Base-by-base conservation (phyloP, 2,888 invertebrate genomes). In the Malthinus seriepunctatus region DNA sequence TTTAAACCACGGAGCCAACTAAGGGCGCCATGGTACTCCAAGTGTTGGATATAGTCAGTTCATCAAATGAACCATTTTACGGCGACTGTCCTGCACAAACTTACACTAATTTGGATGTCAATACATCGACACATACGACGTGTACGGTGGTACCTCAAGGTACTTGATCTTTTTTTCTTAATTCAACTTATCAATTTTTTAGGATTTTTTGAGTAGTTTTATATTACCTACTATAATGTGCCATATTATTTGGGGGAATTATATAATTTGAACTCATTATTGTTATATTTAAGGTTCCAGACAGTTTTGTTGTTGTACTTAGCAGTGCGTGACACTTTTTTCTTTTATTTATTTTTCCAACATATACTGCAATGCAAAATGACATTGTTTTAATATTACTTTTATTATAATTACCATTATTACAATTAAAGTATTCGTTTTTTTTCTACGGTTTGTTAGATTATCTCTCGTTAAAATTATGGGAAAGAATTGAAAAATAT, bases 1-100 rank as follows among this genome's bases (percentile, higher is more conserved):
- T 62, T 50, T 67, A 64, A 68, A 76, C 71, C 70, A 78, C 77
- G 79, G 80, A 80, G 74, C 77, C 79, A 76, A 79, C 78, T 70
- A 80, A 82, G 80, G 83, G 84, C 78, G 82, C 82, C 79, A 89
- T 89, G 89, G 88, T 89, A 79, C 84, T 89, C 76, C 88, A 89
- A 80, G 88, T 88, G 84, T 81, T 87, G 73, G 84, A 84, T 76
- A 80, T 83, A 69, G 81, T 84, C 72, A 69, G 69, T 69, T 79
- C 80, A 63, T 86, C 86, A 72, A 85, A 86, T 77, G 89, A 89
- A 81, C 86, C 88, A 76, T 88, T 88, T 80, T 88, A 88, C 76
- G 85, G 82, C 78, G 85, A 85, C 70, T 84, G 84, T 74, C 84
- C 84, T 63, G 69, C 72, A 44, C 67, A 70, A 38, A 71, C 76